Conservation (phyloP, 2,113 vertebrate genomes). For the Hippoglossus stenolepis region DNA sequence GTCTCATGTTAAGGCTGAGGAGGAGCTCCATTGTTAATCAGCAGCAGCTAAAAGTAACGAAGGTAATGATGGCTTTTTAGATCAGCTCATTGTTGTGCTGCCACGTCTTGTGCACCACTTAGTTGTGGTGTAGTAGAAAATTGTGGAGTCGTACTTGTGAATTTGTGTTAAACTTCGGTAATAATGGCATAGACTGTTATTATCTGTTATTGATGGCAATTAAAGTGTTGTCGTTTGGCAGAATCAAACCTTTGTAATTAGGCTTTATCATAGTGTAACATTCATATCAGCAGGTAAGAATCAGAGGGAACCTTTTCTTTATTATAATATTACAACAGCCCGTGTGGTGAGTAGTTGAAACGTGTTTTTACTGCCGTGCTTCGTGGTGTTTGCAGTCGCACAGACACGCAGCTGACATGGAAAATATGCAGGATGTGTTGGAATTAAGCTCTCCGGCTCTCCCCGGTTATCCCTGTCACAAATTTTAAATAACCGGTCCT, state of each 20-base stretch:
- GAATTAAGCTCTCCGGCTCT: conserved; percentile 47
- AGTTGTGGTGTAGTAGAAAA: neutral
- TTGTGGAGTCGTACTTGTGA: neutral
- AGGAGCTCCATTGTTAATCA: neutral
- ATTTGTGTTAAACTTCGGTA: too few relatives aligned
- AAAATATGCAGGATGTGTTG: conserved; percentile 33
- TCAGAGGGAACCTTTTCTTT: neutral
- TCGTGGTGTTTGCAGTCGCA: neutral
- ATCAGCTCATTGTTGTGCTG: conserved; percentile 12
- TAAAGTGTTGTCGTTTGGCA: neutral
- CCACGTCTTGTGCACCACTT: conserved; percentile 12
- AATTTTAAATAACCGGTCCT: conserved; percentile 37
- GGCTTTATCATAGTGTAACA: neutral
- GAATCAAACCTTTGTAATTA: neutral
- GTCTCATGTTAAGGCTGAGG: neutral
- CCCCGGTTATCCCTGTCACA: conserved; percentile 42
- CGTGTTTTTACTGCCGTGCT: neutral
- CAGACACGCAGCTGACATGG: conserved; percentile 20
- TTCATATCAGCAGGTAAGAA: neutral
- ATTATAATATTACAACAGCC: neutral
- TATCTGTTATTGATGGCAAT: neutral
- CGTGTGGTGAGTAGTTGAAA: neutral
- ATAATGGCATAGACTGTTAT: too few relatives aligned
- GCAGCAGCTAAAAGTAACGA: neutral
- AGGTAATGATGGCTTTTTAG: conserved; percentile 30